Evolutionary conservation across 2,113 vertebrate species (phyloP), one percentile per base, ranked within the genome.

Genomic region (Aleadryas rufinucha): DNA sequence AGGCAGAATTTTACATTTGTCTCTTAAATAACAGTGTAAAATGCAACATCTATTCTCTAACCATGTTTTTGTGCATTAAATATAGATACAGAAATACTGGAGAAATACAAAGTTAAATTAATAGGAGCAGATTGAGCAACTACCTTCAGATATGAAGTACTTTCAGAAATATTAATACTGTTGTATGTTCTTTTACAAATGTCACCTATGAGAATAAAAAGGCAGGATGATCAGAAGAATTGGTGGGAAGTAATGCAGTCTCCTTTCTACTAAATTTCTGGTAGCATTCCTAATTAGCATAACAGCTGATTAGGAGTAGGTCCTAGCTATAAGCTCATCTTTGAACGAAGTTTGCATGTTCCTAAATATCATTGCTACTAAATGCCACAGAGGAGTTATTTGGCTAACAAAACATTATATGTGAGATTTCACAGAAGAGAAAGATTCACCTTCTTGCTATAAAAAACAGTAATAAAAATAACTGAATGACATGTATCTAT

Each of bases 41-140:
- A 70, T 3, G 3, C 44, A 70, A 57, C 19, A 60, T 54, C 13
- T 71, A 54, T 69, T 57, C 24, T 78, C 49, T 69, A 83, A 64
- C 3, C 9, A 33, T 24, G 22, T 68, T 88, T 87, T 28, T 4
- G 4, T 17, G 35, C 27, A n/a, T 35, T 59, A 52, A 93, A 28
- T n/a, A 80, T 21, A 35, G 39, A 22, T 26, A 45, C 60, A 81
- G 56, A 87, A 94, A 74, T 83, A 90, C 12, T 54, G 59, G 22
- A 94, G 49, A 60, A 95, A 60, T 49, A 83, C 4, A 23, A 88
- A 82, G 80, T 83, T 92, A 90, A 97, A 95, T 79, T 83, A 86
- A 89, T n/a, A 80, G 31, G 33, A 96, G 44, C 57, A 95, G 88
- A 95, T 85, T 78, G 70, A 96, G 17, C 26, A 78, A 84, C 30